phyloP scores from a whole-genome alignment of 2,797 vertebrate genomes.

The Acanthurus lineatus region DNA sequence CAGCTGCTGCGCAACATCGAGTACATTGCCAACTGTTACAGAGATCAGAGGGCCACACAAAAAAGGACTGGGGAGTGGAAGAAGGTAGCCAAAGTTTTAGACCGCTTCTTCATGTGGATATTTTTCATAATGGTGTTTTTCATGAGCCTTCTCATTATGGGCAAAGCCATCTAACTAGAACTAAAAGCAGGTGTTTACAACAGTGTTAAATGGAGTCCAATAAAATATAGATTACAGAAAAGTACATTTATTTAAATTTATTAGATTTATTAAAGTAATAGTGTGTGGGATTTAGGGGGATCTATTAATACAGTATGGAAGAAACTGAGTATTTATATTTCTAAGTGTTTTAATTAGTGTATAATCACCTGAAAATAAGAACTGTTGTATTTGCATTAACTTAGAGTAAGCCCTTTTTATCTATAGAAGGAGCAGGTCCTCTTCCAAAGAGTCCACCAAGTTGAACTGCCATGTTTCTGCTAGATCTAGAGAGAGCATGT shows the following conservation, averaged over 20 bases:
- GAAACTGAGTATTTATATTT: no score
- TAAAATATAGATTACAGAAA: neutral
- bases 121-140: conserved; percentile 95
- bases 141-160: conserved; percentile 92
- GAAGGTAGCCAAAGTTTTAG: conserved; percentile 93
- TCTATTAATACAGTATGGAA: no score
- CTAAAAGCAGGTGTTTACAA: neutral
- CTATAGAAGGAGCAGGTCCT: no score
- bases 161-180: conserved; percentile 85
- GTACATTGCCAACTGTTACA: conserved; percentile 90
- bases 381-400: no score
- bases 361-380: no score
- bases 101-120: conserved; percentile 94
- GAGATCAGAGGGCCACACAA: conserved; percentile 88
- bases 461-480: no score
- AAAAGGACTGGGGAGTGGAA: conserved; percentile 91
- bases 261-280: neutral
- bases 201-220: conserved; percentile 2
- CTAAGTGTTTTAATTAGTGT: no score
- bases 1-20: conserved; percentile 86
- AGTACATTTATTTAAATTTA: neutral
- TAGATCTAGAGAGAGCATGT: no score
- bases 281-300: no score
- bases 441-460: no score
- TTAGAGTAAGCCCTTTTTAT: no score